Percentiles rank a stretch among this genome's conserved stretches.
These are phyloP conservation scores for Lynx canadensis DNA, from an alignment of 2,113 vertebrate species.

Conservation along the genomic window DNA sequence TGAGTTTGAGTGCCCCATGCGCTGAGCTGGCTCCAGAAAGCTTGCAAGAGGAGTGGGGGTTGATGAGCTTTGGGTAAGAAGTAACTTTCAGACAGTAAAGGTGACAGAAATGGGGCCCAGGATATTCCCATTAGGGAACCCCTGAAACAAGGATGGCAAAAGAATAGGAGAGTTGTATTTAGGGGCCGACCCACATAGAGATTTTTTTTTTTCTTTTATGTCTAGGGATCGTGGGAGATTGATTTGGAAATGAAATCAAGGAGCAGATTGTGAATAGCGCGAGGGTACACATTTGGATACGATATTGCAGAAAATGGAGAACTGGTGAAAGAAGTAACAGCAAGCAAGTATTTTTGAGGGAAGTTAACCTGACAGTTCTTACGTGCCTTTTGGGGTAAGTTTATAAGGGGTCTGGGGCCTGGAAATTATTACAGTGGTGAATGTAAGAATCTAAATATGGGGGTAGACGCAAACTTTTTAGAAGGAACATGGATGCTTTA, in stretches of 20 bases:
- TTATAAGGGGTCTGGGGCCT: not conserved
- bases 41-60: rapidly evolving
- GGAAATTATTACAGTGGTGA: not conserved
- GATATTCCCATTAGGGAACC: not conserved
- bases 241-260: not conserved
- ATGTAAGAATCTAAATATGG: not conserved
- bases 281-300: not conserved
- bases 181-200: rapidly evolving
- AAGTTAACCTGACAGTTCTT: not conserved
- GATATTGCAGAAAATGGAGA: not conserved
- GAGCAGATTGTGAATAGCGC: not conserved
- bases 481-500: not conserved
- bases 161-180: not conserved
- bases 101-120: rapidly evolving
- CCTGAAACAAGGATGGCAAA: not conserved
- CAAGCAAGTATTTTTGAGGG: not conserved
- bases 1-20: rapidly evolving
- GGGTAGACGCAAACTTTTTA: not conserved
- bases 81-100: not conserved
- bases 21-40: not conserved
- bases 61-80: not conserved
- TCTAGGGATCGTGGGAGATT: not conserved
- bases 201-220: not conserved
- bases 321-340: not conserved
- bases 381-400: not conserved